These are phyloP conservation scores for Leptopilina syphax DNA, from an alignment of 2,888 invertebrate genomes.

Conservation along the genomic window DNA sequence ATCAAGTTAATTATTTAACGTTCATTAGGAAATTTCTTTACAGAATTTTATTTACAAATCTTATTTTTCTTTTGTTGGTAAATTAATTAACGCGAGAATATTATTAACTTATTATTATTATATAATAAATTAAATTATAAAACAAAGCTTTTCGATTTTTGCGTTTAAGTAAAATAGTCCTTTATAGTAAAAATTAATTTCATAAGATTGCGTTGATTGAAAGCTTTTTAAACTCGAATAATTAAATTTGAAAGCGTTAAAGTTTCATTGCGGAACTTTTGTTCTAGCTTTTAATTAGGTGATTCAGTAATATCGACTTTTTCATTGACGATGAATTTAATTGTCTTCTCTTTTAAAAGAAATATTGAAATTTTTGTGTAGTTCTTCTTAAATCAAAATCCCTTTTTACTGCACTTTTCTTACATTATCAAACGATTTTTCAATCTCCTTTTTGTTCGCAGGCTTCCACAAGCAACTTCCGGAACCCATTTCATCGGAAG, in stretches of 20 bases:
- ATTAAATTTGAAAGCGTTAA: background rate
- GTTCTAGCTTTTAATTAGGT: background rate
- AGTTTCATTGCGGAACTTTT: background rate
- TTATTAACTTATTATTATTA: background rate
- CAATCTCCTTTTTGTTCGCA: conserved; percentile 65
- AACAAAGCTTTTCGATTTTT: too few relatives aligned
- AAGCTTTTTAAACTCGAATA: conserved; percentile 5
- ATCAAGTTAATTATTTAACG: conserved; percentile 12
- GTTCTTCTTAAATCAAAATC: conserved; percentile 47
- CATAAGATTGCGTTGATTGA: background rate
- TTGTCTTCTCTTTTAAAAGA: background rate
- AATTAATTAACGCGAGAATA: background rate
- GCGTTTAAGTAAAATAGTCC: too few relatives aligned
- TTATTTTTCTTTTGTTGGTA: background rate
- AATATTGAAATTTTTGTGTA: conserved; percentile 42
- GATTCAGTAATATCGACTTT: conserved; percentile 1
- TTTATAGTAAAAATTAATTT: background rate
- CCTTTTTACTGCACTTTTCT: conserved; percentile 46
- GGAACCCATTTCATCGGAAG: conserved; percentile 79
- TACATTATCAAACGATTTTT: conserved; percentile 32
- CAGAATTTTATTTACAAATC: background rate
- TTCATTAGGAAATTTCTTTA: background rate
- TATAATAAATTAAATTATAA: too few relatives aligned
- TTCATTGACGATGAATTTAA: background rate
- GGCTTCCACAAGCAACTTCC: conserved; percentile 82